Conservation (phyloP, 2,888 invertebrate genomes). For the Crepidodera aurea region DNA sequence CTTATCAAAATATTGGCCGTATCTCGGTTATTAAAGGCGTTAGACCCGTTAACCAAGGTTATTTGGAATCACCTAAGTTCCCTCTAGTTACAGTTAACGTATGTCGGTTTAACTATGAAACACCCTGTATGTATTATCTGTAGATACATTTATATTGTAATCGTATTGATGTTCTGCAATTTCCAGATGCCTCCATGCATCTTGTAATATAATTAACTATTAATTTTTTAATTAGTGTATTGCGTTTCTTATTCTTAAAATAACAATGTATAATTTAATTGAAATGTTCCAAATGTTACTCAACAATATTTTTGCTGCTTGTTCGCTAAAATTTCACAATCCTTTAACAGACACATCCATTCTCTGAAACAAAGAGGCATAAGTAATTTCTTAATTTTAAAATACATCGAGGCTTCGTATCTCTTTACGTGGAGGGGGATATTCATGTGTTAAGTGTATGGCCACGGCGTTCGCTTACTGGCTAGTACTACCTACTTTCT, state of each 20-base stretch:
- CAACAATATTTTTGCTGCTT: slow-evolving; percentile 11
- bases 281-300: slow-evolving; percentile 9
- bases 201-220: too few species aligned
- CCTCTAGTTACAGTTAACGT: too few species aligned
- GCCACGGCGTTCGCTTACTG: not conserved
- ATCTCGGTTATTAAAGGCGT: too few species aligned
- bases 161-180: too few species aligned
- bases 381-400: slow-evolving; percentile 15
- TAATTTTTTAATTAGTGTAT: too few species aligned
- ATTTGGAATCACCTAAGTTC: too few species aligned
- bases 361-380: slow-evolving; percentile 16
- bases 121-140: too few species aligned
- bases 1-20: too few species aligned
- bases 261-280: slow-evolving; percentile 12
- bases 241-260: not conserved
- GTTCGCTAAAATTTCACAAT: slow-evolving; percentile 17
- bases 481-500: slow-evolving; percentile 25
- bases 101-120: too few species aligned
- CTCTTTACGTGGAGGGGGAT: not conserved
- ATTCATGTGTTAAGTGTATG: slow-evolving; percentile 10
- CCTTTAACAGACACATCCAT: slow-evolving; percentile 5
- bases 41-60: too few species aligned
- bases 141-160: too few species aligned
- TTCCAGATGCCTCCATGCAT: too few species aligned
- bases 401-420: slow-evolving; percentile 9